Evolutionary conservation across 1,140 invertebrate species (phyloP).

Genomic region (Drosophila navojoa): DNA sequence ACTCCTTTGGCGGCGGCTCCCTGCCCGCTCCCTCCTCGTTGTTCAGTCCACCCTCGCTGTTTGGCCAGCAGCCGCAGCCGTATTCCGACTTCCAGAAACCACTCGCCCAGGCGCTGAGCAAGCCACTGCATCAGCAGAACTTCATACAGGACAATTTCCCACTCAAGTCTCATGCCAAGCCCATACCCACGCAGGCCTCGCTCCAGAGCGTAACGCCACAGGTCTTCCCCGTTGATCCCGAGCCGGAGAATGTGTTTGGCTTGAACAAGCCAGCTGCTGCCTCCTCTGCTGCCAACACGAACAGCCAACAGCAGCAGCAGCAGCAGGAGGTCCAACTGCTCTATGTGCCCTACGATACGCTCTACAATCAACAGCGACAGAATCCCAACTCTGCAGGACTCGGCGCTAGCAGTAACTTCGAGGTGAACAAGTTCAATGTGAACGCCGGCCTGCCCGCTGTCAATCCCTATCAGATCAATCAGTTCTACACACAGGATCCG

Average conservation of each 20-base stretch:
- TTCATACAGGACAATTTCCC: conserved; percentile 66
- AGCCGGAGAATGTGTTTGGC: conserved; percentile 52
- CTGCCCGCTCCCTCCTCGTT: conserved; percentile 64
- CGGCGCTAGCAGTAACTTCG: conserved; percentile 48
- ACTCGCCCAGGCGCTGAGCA: conserved; percentile 59
- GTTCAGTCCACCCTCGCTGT: conserved; percentile 69
- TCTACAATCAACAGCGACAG: conserved; percentile 86
- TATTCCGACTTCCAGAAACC: conserved; percentile 72
- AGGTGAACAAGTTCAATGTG: conserved; percentile 83
- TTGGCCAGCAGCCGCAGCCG: conserved; percentile 57
- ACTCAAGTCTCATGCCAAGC: conserved; percentile 53
- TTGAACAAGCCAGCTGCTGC: conserved; percentile 49
- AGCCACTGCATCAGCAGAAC: conserved; percentile 75
- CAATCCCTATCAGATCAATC: conserved; percentile 79
- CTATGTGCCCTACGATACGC: conserved; percentile 91
- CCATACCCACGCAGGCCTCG: conserved; percentile 62
- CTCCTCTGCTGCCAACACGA: conserved; percentile 11
- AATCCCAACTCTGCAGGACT: conserved; percentile 23
- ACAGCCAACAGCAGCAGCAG: conserved; percentile 48
- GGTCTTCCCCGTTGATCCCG: conserved; percentile 70
- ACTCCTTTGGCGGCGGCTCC: conserved; percentile 57
- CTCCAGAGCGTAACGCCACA: conserved; percentile 76
- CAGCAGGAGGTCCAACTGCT: conserved; percentile 90
- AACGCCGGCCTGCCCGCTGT: conserved; percentile 62
- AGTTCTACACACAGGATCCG: conserved; percentile 81